Conservation (phyloP, 2,797 vertebrate species). For the Taeniopygia guttata region DNA sequence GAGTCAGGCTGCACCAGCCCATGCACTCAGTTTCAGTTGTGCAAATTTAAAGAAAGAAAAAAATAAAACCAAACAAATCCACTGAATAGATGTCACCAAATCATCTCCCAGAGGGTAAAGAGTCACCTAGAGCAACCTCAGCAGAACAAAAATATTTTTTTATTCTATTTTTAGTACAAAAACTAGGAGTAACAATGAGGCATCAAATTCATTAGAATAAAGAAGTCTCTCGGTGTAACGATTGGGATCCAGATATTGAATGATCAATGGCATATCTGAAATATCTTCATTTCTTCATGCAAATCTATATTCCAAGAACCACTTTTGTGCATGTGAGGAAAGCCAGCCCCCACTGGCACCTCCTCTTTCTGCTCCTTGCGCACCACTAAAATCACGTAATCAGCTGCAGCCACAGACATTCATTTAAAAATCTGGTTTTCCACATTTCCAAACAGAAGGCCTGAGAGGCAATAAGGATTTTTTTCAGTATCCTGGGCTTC, state of each 20-base stretch:
- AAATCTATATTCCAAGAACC: background rate
- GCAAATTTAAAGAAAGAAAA: background rate
- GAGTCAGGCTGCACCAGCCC: slow-evolving; percentile 41
- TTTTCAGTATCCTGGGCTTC: background rate
- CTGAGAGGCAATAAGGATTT: background rate
- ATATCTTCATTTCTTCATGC: background rate
- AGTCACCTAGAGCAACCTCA: background rate
- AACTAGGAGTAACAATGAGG: background rate
- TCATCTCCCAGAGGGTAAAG: background rate
- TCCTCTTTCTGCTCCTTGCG: background rate
- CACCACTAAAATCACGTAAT: background rate
- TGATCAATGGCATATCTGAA: background rate
- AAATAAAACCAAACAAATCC: background rate
- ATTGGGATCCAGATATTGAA: background rate
- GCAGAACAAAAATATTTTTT: background rate
- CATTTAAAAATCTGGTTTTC: background rate
- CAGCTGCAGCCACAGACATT: background rate
- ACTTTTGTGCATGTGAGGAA: background rate
- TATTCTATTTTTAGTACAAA: background rate
- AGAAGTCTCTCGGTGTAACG: background rate
- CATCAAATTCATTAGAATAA: background rate
- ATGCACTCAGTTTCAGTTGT: slow-evolving; percentile 38
- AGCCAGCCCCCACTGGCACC: background rate
- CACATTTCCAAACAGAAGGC: background rate
- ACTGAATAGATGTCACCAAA: background rate